A percentile compares a stretch with the other conserved stretches of the same genome.
These are phyloP conservation scores for Xanthia icteritia DNA, from an alignment of 2,888 invertebrate genomes.

Conservation along the genomic window DNA sequence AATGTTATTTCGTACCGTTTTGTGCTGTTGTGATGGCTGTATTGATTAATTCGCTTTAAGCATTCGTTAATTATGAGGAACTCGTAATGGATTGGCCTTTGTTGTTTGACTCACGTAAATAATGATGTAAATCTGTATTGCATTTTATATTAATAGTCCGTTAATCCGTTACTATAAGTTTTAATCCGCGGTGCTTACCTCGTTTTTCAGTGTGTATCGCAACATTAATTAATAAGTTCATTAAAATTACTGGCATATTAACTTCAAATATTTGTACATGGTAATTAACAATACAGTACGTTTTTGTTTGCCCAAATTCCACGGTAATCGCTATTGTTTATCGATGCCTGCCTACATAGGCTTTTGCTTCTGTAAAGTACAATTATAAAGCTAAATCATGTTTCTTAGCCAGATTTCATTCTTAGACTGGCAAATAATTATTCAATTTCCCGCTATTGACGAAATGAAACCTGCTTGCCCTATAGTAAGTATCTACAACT, in stretches of 20 bases:
- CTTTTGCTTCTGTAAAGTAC: conserved; percentile 1
- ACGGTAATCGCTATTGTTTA: background rate
- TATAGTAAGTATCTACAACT: background rate
- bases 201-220: conserved; percentile 5
- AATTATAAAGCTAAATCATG: background rate
- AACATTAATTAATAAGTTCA: conserved; percentile 44
- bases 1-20: conserved; percentile 68
- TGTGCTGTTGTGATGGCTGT: conserved; percentile 53
- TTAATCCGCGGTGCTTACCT: conserved; percentile 29
- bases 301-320: conserved; percentile 21
- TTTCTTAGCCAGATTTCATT: background rate
- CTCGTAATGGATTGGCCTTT: conserved; percentile 46
- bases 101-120: conserved; percentile 47
- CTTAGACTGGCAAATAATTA: background rate
- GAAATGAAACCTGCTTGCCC: background rate
- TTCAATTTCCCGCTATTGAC: background rate
- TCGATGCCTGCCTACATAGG: background rate
- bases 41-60: conserved; percentile 63
- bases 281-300: conserved; percentile 32
- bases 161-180: conserved; percentile 42
- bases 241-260: conserved; percentile 32
- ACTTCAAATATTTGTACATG: conserved; percentile 32
- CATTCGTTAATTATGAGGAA: conserved; percentile 58
- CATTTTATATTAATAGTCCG: conserved; percentile 9
- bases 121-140: conserved; percentile 28